Evolutionary conservation across 2,113 vertebrate species (phyloP).

Genomic region (Proteles cristata): DNA sequence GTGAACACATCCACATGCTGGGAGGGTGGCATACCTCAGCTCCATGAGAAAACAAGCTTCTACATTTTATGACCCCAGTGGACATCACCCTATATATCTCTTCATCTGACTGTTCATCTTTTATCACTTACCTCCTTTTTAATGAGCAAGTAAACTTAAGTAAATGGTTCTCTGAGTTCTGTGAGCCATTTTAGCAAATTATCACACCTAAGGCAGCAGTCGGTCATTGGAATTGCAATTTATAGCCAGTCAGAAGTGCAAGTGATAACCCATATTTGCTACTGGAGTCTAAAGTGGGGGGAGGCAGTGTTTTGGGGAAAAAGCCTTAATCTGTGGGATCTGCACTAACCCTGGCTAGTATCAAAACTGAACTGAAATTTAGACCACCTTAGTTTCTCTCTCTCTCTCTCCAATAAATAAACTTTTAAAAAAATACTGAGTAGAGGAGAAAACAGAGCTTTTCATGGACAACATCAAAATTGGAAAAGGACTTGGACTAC

Average conservation of each 20-base stretch:
- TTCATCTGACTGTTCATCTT: background rate
- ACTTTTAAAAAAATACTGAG: background rate
- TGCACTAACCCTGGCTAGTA: background rate
- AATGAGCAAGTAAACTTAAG: background rate
- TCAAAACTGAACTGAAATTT: background rate
- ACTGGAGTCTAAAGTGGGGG: background rate
- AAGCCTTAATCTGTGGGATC: background rate
- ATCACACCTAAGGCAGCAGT: background rate
- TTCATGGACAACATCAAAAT: constrained; percentile 26
- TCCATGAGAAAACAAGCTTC: background rate
- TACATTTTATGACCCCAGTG: background rate
- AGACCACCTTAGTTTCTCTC: background rate
- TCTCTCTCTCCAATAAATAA: no score
- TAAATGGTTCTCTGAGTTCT: background rate
- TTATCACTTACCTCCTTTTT: background rate
- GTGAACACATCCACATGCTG: background rate
- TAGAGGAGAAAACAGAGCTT: background rate
- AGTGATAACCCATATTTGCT: background rate
- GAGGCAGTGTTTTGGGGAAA: background rate
- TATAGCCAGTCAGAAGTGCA: background rate
- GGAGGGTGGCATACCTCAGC: background rate
- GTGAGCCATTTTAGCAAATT: background rate
- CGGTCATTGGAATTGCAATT: background rate
- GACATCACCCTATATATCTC: background rate
- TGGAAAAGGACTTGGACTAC: background rate